phyloP scores from a whole-genome alignment of 2,113 vertebrate genomes.

The Danio rerio region DNA sequence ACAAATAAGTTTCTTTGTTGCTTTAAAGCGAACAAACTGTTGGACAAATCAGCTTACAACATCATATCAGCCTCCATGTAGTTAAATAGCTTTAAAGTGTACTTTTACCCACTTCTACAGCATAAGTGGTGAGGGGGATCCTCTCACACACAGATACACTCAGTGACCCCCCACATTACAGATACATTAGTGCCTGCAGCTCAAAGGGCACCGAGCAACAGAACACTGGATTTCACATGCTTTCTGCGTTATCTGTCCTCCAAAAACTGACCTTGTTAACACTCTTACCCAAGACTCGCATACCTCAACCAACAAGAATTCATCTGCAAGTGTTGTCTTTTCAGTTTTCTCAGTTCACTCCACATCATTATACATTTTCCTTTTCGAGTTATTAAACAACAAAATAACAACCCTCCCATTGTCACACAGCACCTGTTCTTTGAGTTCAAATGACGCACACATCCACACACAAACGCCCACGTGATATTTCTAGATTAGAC shows the following conservation, averaged over 20 bases:
- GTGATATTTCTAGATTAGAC: conserved; percentile 13
- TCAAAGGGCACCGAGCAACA: not conserved
- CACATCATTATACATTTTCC: not conserved
- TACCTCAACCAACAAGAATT: not conserved
- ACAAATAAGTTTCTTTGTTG: not conserved
- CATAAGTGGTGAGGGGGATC: not conserved
- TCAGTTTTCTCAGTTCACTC: not conserved
- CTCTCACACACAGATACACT: not conserved
- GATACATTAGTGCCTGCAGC: not conserved
- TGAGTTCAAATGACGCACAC: not conserved
- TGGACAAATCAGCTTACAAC: not conserved
- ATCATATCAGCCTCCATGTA: not conserved
- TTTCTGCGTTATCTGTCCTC: not conserved
- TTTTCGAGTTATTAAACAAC: not conserved
- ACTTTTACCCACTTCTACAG: not conserved
- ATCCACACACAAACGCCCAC: not conserved
- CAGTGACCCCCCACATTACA: not conserved
- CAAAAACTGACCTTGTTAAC: conserved; percentile 3
- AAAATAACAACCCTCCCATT: not conserved
- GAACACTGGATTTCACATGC: conserved; percentile 8
- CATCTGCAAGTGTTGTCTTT: not conserved
- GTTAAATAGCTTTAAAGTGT: not conserved
- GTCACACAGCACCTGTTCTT: not conserved
- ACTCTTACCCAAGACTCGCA: not conserved
- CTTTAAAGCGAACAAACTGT: not conserved